These are phyloP conservation scores for Pipistrellus pygmaeus DNA, from an alignment of 2,797 vertebrate species.

Conservation along the genomic window DNA sequence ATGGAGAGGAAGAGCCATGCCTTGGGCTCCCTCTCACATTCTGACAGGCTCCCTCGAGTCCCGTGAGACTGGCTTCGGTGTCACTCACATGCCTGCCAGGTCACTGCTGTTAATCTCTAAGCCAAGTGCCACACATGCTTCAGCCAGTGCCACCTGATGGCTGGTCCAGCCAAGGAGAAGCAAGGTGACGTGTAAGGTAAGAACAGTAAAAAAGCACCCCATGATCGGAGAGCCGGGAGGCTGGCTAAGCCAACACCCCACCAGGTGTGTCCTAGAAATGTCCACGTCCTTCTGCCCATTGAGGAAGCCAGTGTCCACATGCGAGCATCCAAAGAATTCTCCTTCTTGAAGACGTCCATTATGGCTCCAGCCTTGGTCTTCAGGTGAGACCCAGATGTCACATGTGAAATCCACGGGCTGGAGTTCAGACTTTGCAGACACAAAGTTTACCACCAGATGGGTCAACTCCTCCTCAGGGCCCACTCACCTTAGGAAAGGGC, in stretches of 20 bases:
- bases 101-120: neutral
- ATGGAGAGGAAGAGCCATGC: neutral
- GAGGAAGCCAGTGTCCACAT: neutral
- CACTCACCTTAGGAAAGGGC: neutral
- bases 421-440: neutral
- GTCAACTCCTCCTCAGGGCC: neutral
- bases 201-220: neutral
- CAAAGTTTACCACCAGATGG: neutral
- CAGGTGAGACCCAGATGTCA: neutral
- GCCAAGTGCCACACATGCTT: neutral
- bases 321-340: neutral
- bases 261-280: neutral
- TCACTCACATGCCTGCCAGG: neutral
- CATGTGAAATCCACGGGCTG: neutral
- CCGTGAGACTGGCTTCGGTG: neutral
- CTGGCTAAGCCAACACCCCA: neutral
- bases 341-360: neutral
- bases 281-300: neutral
- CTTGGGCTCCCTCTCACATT: neutral
- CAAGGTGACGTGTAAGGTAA: neutral
- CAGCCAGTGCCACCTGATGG: neutral
- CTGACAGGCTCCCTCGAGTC: constrained; percentile 1
- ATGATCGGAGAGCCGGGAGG: neutral
- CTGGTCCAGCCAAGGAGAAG: constrained; percentile 14
- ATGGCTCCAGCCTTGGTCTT: neutral